phyloP scores from a whole-genome alignment of 1,140 invertebrate species.

The Dendrolimus punctatus region DNA sequence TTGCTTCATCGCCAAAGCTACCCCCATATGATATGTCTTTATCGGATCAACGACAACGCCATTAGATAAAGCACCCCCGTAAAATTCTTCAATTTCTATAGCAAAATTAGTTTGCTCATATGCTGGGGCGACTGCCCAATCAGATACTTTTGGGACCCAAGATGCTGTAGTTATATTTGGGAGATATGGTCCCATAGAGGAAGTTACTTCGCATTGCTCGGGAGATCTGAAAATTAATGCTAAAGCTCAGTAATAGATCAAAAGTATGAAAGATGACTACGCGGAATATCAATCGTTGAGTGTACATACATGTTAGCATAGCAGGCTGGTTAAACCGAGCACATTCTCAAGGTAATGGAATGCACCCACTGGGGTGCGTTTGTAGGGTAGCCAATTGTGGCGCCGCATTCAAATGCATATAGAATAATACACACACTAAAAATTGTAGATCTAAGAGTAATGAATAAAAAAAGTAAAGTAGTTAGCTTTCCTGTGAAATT shows the following conservation, averaged over 20 bases:
- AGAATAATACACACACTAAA: too few species aligned
- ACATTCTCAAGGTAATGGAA: too few species aligned
- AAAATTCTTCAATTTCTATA: constrained; percentile 23
- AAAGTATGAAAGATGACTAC: background rate
- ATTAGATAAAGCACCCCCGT: constrained; percentile 19
- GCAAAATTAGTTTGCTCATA: constrained; percentile 11
- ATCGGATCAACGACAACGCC: constrained; percentile 59
- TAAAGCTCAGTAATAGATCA: background rate
- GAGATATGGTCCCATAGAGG: constrained; percentile 40
- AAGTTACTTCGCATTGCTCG: constrained; percentile 48
- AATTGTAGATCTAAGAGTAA: too few species aligned
- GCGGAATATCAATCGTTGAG: background rate
- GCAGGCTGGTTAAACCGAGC: too few species aligned
- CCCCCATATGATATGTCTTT: constrained; percentile 59
- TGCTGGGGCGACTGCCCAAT: constrained; percentile 18
- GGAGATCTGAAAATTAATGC: constrained; percentile 21
- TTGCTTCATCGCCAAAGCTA: constrained; percentile 50
- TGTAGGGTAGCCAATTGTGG: too few species aligned
- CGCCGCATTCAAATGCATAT: too few species aligned
- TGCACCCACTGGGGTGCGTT: too few species aligned
- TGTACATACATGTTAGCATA: too few species aligned
- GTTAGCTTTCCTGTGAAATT: too few species aligned
- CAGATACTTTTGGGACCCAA: constrained; percentile 16
- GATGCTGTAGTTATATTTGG: constrained; percentile 20
- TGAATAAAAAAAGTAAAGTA: too few species aligned